Base-by-base conservation (phyloP, 2,113 vertebrate species). In the Xiphophorus maculatus region DNA sequence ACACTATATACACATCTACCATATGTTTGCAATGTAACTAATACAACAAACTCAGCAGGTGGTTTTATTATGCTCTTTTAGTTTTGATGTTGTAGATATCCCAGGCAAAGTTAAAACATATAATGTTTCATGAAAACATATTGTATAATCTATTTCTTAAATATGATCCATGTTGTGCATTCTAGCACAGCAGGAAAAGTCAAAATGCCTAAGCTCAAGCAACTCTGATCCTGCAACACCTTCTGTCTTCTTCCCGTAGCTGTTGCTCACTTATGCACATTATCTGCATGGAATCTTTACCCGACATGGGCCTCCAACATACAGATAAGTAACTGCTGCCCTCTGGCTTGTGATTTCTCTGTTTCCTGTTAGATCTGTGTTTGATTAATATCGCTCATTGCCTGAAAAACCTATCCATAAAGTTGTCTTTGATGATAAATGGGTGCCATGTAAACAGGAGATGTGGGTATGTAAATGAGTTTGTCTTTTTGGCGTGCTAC, bases 371-470 rank as follows among this genome's bases (percentile, higher is more conserved):
- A 78, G 78, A 90, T 87, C 72, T 82, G 75, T 51, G 71, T 81
- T 90, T 90, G 91, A 92, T 91, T 91, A 92, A 92, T 90, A 90
- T 83, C 64, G 11, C 77, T 82, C 4, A 14, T 66, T 71, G 71
- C 65, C 75, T 82, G 71, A 71, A 85, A 78, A 83, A 78, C 73
- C 67, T 86, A 88, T 88, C 82, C 77, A 79, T 88, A 77, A 84
- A 86, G 79, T 89, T 85, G 85, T 91, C 89, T 87, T 82, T 89
- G 83, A 91, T 89, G 91, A 92, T 92, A 91, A 92, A 94, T 93
- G 89, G 74, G 76, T 71, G 73, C 79, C 14, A 27, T 87, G 90
- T 90, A 92, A 92, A 93, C 88, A 91, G 66, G 78, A 89, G 72
- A 89, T 85, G 76, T 88, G 87, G 85, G 89, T 88, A 94, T 92